Evolutionary conservation across 2,797 vertebrate species (phyloP), one percentile per base, ranked within the genome.

Genomic region (Danio choprae): DNA sequence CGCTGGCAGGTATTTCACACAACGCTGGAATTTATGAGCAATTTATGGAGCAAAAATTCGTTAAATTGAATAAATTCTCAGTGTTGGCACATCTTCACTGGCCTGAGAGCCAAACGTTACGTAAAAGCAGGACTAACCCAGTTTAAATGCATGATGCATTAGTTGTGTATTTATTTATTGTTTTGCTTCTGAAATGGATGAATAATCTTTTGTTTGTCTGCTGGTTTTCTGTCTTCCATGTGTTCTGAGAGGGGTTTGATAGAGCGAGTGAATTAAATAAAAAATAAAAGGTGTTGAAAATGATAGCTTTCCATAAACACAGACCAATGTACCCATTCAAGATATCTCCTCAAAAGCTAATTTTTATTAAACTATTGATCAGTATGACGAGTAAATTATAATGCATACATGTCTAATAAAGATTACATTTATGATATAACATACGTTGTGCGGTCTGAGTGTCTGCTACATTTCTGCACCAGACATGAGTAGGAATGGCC

Each of bases 1-100:
- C 48, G 15, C 58, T 58, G 77, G 36, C 65, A 78, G 18, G 80
- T 50, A 64, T 72, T 64, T 51, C 59, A 44, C 22, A 43, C 58
- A 43, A 46, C 77, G 62, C 40, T 73, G 69, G 60, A 79, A 77
- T 58, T 68, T 59, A 56, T 71, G 78, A 74, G 53, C 44, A 77
- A 73, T 73, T 65, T 50, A 50, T 81, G 62, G 44, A 67, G 43
- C 74, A 78, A 50, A 44, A 53, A 44, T 53, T 36, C n/a, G 79
- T 64, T 65, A 51, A 82, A 51, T 48, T 44, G 5, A 50, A 64
- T 79, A 56, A 41, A 53, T 65, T 72, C 29, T 40, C 51, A 36
- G 12, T 53, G 50, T 59, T 70, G 53, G 38, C 55, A 12, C 50
- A 75, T 75, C 18, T 60, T 53, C 9, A 13, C 58, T 41, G 36